A percentile compares a stretch with the other conserved stretches of the same genome.
Conservation (phyloP, 2,888 invertebrate genomes). For the Masnerella sp. region DNA sequence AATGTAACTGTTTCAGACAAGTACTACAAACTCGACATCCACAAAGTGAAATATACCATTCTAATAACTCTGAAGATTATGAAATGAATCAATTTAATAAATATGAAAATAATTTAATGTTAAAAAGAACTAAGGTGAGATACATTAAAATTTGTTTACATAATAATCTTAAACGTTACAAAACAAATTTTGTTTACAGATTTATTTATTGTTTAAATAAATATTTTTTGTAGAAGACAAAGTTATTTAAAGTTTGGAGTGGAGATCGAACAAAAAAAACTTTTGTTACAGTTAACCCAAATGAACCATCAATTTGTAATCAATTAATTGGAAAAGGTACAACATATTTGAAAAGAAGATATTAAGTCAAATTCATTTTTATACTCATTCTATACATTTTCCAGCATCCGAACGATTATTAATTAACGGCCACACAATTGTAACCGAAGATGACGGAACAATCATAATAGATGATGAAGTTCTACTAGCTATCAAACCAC, state of each 20-base stretch:
- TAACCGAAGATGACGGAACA: constrained; percentile 33
- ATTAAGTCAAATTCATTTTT: not conserved
- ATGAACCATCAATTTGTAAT: constrained; percentile 5
- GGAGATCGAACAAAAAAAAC: constrained; percentile 26
- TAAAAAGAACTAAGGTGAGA: no score
- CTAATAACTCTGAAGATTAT: no score
- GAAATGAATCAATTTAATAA: no score
- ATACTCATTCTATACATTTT: no score
- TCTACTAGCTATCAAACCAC: constrained; percentile 8
- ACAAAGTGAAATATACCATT: no score
- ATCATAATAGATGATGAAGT: constrained; percentile 24
- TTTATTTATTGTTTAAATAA: no score
- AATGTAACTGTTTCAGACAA: no score
- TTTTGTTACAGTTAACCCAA: constrained; percentile 14
- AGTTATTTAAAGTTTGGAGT: constrained; percentile 33
- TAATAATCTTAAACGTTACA: no score
- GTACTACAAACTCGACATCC: no score
- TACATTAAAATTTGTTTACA: no score
- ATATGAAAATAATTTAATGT: no score
- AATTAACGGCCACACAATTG: constrained; percentile 10
- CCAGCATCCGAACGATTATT: constrained; percentile 20
- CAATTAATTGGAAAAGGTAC: constrained; percentile 35
- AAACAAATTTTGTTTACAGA: no score
- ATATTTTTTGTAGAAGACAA: constrained; percentile 5
- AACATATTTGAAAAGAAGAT: not conserved